Evolutionary conservation across 1,140 invertebrate species (phyloP).

Genomic region (Drosophila gunungcola): DNA sequence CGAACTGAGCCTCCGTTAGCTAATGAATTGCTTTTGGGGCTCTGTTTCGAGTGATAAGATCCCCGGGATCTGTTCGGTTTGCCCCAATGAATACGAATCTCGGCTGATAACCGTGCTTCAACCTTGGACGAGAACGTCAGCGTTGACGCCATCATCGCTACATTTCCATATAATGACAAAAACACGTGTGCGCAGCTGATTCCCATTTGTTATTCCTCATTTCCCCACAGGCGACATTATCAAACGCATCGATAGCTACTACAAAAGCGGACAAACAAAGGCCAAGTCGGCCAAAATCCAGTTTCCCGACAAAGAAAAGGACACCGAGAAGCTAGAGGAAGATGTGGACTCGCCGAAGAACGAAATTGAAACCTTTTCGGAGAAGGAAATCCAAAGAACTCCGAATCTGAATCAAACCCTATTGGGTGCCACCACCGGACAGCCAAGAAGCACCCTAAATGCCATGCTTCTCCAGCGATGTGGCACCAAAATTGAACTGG

Average conservation of each 20-base stretch:
- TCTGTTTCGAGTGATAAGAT: constrained; percentile 24
- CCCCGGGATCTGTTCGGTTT: constrained; percentile 25
- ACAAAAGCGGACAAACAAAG: constrained; percentile 34
- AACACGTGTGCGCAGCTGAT: constrained; percentile 27
- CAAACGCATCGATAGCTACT: constrained; percentile 77
- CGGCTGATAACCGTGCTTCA: constrained; percentile 55
- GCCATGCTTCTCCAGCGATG: constrained; percentile 68
- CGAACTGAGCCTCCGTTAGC: constrained; percentile 38
- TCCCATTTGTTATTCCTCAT: not conserved
- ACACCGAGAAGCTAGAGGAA: constrained; percentile 44
- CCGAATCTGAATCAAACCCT: constrained; percentile 61
- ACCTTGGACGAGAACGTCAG: constrained; percentile 36
- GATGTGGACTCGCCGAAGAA: constrained; percentile 61
- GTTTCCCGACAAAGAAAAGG: constrained; percentile 58
- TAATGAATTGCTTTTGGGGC: constrained; percentile 11
- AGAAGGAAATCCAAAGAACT: constrained; percentile 59
- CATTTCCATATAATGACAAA: constrained; percentile 5
- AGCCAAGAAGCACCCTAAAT: constrained; percentile 47
- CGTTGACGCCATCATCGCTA: constrained; percentile 22
- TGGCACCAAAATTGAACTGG: constrained; percentile 80
- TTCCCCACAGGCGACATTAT: constrained; percentile 70
- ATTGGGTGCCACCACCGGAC: constrained; percentile 45
- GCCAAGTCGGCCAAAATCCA: constrained; percentile 50
- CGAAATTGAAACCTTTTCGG: constrained; percentile 79
- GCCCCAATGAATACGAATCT: constrained; percentile 20